phyloP scores from a whole-genome alignment of 2,113 vertebrate species.

The Prinia subflava region DNA sequence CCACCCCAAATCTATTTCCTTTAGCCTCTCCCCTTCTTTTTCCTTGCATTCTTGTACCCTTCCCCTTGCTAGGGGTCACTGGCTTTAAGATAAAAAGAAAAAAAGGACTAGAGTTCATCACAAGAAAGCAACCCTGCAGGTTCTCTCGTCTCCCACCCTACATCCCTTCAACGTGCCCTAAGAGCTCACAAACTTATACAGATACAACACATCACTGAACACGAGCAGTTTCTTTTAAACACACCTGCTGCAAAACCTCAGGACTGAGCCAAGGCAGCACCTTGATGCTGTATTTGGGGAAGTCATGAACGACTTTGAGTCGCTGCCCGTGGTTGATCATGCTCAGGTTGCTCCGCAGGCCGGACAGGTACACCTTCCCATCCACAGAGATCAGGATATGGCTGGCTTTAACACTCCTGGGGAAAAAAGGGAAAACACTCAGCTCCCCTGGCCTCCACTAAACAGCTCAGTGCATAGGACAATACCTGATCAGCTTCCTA shows the following conservation, averaged over 20 bases:
- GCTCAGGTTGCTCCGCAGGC: constrained; percentile 92
- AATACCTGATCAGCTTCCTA: neutral
- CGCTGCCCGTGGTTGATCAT: constrained; percentile 94
- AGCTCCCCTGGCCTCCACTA: neutral
- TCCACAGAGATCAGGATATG: constrained; percentile 93
- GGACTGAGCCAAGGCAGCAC: constrained; percentile 97
- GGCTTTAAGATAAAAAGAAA: neutral
- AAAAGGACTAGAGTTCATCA: neutral
- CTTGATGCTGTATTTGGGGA: constrained; percentile 93
- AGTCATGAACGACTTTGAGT: constrained; percentile 91
- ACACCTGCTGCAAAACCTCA: constrained; percentile 94
- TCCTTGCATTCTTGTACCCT: neutral
- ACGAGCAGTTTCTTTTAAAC: neutral
- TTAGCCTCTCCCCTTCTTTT: neutral
- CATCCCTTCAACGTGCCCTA: neutral
- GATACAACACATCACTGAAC: neutral
- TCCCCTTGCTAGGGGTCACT: neutral
- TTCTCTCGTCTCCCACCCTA: neutral
- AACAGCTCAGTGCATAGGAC: neutral
- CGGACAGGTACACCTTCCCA: constrained; percentile 93
- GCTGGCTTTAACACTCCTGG: constrained; percentile 95
- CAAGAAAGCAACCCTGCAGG: neutral
- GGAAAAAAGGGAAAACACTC: neutral
- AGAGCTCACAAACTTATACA: neutral
- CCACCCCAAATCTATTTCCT: neutral